phyloP scores from a whole-genome alignment of 2,797 vertebrate genomes.

The Argentina silus region DNA sequence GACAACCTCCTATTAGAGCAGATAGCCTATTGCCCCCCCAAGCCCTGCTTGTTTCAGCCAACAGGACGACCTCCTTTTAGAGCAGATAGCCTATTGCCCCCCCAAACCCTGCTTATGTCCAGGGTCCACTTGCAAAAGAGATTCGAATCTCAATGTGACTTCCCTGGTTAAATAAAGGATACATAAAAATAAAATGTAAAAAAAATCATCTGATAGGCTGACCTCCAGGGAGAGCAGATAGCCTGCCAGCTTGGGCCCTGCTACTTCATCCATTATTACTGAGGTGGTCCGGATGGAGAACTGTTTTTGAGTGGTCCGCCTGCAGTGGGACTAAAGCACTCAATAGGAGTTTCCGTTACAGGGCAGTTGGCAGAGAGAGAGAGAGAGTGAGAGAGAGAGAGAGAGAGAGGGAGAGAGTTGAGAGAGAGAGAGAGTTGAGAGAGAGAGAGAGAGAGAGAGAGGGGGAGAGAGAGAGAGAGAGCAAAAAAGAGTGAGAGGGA shows the following conservation, averaged over 20 bases:
- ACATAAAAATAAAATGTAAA: too few species aligned
- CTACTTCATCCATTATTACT: conserved; percentile 7
- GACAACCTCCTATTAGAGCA: conserved; percentile 4
- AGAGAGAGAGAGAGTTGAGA: conserved; percentile 6
- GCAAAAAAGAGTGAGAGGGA: background rate
- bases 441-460: conserved; percentile 17
- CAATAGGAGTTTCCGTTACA: background rate
- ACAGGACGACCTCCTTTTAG: background rate
- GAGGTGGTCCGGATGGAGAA: conserved; percentile 2
- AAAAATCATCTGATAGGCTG: too few species aligned
- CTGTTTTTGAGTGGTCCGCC: background rate
- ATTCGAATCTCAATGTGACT: too few species aligned
- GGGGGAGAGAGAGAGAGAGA: conserved; percentile 1
- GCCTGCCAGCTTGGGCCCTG: too few species aligned
- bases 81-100: conserved; percentile 8
- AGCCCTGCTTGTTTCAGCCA: conserved; percentile 4
- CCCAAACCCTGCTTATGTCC: too few species aligned
- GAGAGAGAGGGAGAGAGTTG: conserved; percentile 2
- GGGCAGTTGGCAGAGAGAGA: conserved; percentile 2
- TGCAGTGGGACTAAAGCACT: conserved; percentile 2
- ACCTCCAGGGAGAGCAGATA: too few species aligned
- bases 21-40: background rate
- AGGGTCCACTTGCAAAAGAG: too few species aligned
- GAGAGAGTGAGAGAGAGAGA: conserved; percentile 3
- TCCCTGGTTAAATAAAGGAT: too few species aligned